phyloP scores from a whole-genome alignment of 64 coral and sea anemone genomes.

The Trachythela sp. region DNA sequence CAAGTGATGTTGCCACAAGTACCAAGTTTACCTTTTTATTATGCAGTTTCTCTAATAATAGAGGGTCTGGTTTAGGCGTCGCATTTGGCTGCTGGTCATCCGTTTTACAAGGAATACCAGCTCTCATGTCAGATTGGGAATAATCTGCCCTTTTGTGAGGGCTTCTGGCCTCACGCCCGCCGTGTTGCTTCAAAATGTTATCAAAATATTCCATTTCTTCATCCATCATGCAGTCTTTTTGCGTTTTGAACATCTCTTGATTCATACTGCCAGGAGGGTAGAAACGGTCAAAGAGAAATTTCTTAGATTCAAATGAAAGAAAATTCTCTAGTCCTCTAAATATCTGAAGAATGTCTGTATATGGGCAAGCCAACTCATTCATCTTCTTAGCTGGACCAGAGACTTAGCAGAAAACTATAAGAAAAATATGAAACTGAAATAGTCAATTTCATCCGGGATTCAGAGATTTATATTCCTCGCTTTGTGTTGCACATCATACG shows the following conservation, averaged over 20 bases:
- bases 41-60: neutral
- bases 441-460: too few species aligned
- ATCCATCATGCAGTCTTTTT: neutral
- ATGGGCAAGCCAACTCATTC: neutral
- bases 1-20: neutral
- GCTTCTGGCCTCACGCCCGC: neutral
- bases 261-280: neutral
- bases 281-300: neutral
- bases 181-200: neutral
- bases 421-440: neutral
- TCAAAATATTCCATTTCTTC: neutral
- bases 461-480: too few species aligned
- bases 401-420: neutral
- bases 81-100: too few species aligned
- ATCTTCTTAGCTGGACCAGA: neutral
- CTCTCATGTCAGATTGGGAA: neutral
- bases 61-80: neutral
- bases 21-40: neutral
- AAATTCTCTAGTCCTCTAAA: neutral
- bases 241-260: neutral
- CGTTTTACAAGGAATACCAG: too few species aligned
- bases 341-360: neutral
- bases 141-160: neutral
- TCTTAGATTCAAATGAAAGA: neutral
- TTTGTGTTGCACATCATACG: too few species aligned